Base-by-base conservation (phyloP, 2,113 vertebrate species). In the Macquaria ambigua region DNA sequence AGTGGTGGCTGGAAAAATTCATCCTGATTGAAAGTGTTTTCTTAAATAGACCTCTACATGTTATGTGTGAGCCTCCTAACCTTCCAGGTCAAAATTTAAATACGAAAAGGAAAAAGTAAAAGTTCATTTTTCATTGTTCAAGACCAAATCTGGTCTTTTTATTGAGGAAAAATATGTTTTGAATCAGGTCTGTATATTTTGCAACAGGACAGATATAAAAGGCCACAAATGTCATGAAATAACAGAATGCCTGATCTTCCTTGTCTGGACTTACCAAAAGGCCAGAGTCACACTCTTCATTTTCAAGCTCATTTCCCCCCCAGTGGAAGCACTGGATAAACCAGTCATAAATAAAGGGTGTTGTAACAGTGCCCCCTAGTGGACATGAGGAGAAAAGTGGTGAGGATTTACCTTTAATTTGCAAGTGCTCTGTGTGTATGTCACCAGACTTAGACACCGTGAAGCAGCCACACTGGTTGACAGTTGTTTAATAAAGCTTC, bases 361-460 rank as follows among this genome's bases (percentile, higher is more conserved):
- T 87, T 77, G 67, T 92, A 87, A 94, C 90, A 94, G 89, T 94
- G 94, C 90, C 94, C 93, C 94, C 95, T 92, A 66, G 88, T 93
- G 93, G 81, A 25, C 0, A 8, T 4, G 8, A 1, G 12, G 48
- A 68, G 67, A 78, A 21, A 48, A 31, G 63, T 12, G 41, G 3
- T 23, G 28, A 39, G 15, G 5, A 1, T 62, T 34, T 2, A 58
- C 25, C 41, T 41, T 61, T 6, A 56, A 23, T 48, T 14, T 55
- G 16, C 28, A 55, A 43, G 4, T 50, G 23, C n/a, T 46, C 5
- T 46, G 46, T 37, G 2, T 43, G 28, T 31, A 1, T 59, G 37
- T 16, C 67, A 15, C 31, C 53, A 50, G 53, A n/a, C 39, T 58
- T 4, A 6, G 23, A 79, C 41, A 31, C 14, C 1, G 1, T 14